Evolutionary conservation across 2,888 invertebrate genomes (phyloP).

Genomic region (Perdita meconis): DNA sequence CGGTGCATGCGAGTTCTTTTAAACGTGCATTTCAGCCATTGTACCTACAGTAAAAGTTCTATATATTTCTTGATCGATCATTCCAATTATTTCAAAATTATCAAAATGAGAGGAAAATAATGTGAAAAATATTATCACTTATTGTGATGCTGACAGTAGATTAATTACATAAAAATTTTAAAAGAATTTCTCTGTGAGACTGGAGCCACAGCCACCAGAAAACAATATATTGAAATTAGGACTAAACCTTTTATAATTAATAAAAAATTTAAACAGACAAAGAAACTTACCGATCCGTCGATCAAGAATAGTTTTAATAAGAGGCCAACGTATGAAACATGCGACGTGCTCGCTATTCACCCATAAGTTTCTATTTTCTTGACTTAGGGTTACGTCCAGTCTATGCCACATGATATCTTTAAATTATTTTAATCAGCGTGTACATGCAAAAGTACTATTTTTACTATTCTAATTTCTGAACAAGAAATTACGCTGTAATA

Average conservation of each 20-base stretch:
- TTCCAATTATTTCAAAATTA: slow-evolving; percentile 20
- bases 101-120: background rate
- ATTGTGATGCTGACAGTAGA: no score
- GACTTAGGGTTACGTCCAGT: background rate
- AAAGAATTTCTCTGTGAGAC: no score
- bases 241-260: background rate
- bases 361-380: slow-evolving; percentile 16
- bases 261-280: background rate
- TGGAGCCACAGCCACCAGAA: background rate
- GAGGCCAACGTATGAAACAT: slow-evolving; percentile 53
- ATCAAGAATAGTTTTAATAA: slow-evolving; percentile 43
- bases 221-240: background rate
- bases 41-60: slow-evolving; percentile 30
- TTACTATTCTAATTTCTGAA: no score
- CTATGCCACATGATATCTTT: slow-evolving; percentile 18
- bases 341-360: slow-evolving; percentile 66
- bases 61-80: slow-evolving; percentile 51
- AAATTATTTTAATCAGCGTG: no score
- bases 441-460: no score
- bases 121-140: background rate
- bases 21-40: slow-evolving; percentile 62
- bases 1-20: slow-evolving; percentile 62
- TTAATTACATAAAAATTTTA: no score
- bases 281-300: slow-evolving; percentile 37
- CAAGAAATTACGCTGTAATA: no score